These are phyloP conservation scores for Eremobia ochroleuca DNA, from an alignment of 2,888 invertebrate species.

Conservation along the genomic window DNA sequence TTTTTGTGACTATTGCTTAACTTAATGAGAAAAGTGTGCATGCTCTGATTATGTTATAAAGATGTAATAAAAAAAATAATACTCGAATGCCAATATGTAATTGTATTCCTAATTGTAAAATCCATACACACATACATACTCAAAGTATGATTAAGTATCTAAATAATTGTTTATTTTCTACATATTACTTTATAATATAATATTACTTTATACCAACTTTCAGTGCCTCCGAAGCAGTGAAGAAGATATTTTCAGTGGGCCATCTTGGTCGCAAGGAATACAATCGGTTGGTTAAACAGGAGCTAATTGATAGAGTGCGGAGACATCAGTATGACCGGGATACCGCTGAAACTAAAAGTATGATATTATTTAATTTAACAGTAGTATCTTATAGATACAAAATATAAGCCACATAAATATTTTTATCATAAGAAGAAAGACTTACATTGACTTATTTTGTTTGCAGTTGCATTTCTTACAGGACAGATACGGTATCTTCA, in stretches of 20 bases:
- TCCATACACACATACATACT: background rate
- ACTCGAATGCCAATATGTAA: background rate
- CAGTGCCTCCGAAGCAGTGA: slow-evolving; percentile 94
- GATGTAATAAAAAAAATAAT: too few species aligned
- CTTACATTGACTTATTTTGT: background rate
- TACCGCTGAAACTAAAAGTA: slow-evolving; percentile 94
- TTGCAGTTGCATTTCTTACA: slow-evolving; percentile 94
- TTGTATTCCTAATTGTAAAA: background rate
- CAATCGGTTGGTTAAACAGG: slow-evolving; percentile 87
- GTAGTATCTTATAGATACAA: background rate
- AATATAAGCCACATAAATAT: background rate
- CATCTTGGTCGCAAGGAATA: slow-evolving; percentile 92
- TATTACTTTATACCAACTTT: slow-evolving; percentile 71
- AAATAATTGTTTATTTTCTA: background rate
- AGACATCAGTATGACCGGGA: slow-evolving; percentile 93
- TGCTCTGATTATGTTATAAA: background rate
- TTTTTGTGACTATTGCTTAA: background rate
- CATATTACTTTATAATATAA: too few species aligned
- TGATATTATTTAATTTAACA: slow-evolving; percentile 60
- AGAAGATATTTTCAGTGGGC: slow-evolving; percentile 93
- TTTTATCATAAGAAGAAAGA: background rate
- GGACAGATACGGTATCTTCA: slow-evolving; percentile 94
- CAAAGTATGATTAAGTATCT: too few species aligned
- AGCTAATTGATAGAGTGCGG: slow-evolving; percentile 92
- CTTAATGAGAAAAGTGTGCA: background rate